phyloP scores from a whole-genome alignment of 2,888 invertebrate genomes.

The Agelastica alni region DNA sequence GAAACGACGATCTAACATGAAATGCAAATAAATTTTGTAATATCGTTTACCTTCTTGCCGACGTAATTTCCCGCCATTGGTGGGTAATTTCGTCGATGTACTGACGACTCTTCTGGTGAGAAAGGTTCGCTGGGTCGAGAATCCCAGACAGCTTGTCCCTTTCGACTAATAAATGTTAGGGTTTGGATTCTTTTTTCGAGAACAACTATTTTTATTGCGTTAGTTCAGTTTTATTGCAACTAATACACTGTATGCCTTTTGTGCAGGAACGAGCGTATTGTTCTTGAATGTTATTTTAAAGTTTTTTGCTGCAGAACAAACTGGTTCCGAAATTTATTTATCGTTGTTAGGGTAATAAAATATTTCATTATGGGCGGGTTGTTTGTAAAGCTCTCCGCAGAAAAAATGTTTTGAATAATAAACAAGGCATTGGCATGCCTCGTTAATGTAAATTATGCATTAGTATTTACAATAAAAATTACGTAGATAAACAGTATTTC shows the following conservation, averaged over 20 bases:
- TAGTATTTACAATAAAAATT: too few relatives aligned
- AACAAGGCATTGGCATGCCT: conserved; percentile 2
- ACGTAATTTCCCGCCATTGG: conserved; percentile 22
- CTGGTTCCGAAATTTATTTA: conserved; percentile 42
- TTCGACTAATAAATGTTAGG: conserved; percentile 49
- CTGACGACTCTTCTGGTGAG: conserved; percentile 50
- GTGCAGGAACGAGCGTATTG: conserved; percentile 49
- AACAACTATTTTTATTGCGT: conserved; percentile 49
- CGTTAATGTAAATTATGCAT: neutral
- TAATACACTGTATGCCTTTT: conserved; percentile 45
- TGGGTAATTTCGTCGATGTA: conserved; percentile 8
- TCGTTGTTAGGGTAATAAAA: conserved; percentile 36
- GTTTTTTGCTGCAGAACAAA: conserved; percentile 35
- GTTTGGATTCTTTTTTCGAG: conserved; percentile 53
- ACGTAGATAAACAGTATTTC: too few relatives aligned
- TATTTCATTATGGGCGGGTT: conserved; percentile 35
- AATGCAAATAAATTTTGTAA: too few relatives aligned
- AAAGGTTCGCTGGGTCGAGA: conserved; percentile 38
- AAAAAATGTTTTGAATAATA: conserved; percentile 25
- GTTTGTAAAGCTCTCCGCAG: conserved; percentile 31
- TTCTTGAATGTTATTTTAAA: conserved; percentile 34
- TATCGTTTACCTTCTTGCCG: too few relatives aligned
- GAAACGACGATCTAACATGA: too few relatives aligned
- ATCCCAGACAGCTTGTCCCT: conserved; percentile 54
- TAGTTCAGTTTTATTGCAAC: conserved; percentile 47